Evolutionary conservation across 1,140 invertebrate genomes (phyloP), one percentile per base, ranked within the genome.

Genomic region (Diprion similis): DNA sequence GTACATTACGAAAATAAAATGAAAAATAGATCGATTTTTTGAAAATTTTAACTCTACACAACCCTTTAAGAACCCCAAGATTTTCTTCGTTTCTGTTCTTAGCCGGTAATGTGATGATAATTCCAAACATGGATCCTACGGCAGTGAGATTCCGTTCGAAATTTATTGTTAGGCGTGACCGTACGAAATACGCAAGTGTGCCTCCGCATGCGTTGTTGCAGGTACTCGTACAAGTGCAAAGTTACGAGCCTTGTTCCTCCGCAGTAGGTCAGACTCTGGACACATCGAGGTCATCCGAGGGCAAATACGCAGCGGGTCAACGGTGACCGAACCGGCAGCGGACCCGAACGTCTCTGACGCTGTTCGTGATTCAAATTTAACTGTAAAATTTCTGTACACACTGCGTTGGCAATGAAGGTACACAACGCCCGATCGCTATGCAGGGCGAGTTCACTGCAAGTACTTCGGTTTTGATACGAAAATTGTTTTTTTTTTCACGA

Each of bases 251-350:
- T 80, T 73, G 78, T 70, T 74, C 79, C 77, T 74, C 79, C 77
- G 76, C 78, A 85, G 82, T 85, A 81, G 84, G 84, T 84, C 84
- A 86, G 82, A 81, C 81, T 84, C 83, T 84, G 82, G 82, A 80
- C 80, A 80, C 80, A 84, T 84, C 75, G 82, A 76, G 83, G 84
- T 84, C 83, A 83, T 75, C 74, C 78, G 79, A 82, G 80, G 82
- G 83, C 84, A 80, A 85, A 70, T 70, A 45, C 69, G 51, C 51
- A 59, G 51, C 51, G 51, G 51, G 51, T 59, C 51, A 59, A 59
- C 51, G 51, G 51, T 59, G 51, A 17, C 51, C 51, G n/a, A 59
- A 59, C 51, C 24, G 51, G 51, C 51, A 59, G 48, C 51, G 51
- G 51, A 59, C 51, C 51, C n/a, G 51, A 59, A 59, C 51, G 51